Percentiles rank a stretch among this genome's conserved stretches.
Conservation (phyloP, 2,888 invertebrate species). For the Cataglyphis rosenhaueri region DNA sequence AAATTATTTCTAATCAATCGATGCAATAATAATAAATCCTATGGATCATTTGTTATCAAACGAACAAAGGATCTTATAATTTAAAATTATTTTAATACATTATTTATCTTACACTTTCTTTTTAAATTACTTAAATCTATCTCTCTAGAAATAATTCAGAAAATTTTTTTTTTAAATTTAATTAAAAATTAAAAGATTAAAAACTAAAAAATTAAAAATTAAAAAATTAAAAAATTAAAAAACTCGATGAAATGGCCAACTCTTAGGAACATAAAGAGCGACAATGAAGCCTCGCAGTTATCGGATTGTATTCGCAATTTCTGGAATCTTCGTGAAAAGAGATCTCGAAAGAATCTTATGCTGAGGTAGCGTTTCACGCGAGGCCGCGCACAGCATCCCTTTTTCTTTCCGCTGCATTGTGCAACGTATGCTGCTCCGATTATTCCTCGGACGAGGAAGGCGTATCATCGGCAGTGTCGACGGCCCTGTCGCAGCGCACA, state of each 20-base stretch:
- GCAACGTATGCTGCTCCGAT: constrained; percentile 57
- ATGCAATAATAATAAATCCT: not conserved
- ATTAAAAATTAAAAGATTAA: too few relatives aligned
- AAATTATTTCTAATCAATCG: not conserved
- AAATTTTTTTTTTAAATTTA: too few relatives aligned
- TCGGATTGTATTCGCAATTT: not conserved
- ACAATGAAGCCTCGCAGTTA: not conserved
- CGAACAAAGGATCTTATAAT: not conserved
- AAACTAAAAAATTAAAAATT: not conserved
- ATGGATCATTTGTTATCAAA: not conserved
- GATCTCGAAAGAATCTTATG: not conserved
- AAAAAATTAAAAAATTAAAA: not conserved
- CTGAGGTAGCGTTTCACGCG: not conserved
- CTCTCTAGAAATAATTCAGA: not conserved
- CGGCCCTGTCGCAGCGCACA: too few relatives aligned
- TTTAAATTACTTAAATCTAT: not conserved
- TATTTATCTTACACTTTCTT: not conserved
- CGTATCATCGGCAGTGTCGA: constrained; percentile 6
- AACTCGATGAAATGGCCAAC: not conserved
- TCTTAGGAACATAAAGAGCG: not conserved
- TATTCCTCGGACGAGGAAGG: constrained; percentile 44
- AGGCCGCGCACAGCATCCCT: constrained; percentile 3
- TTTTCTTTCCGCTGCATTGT: constrained; percentile 47
- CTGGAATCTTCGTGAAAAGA: not conserved
- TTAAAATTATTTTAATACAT: not conserved